Evolutionary conservation across 2,888 invertebrate genomes (phyloP).

Genomic region (Melitaea athalia): DNA sequence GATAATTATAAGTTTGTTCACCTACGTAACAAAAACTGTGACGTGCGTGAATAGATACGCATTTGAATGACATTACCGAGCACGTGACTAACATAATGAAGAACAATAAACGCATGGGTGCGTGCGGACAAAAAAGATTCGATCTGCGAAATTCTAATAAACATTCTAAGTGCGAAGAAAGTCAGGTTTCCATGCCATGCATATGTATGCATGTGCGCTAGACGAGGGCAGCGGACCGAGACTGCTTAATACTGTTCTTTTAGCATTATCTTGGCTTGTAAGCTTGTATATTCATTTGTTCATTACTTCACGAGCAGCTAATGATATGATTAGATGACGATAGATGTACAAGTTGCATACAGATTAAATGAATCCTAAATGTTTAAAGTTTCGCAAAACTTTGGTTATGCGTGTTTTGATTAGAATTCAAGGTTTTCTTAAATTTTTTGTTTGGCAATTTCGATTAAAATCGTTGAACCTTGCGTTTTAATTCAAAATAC

Average conservation of each 20-base stretch:
- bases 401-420: background rate
- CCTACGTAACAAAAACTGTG: conserved; percentile 22
- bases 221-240: conserved; percentile 59
- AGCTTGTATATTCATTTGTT: background rate
- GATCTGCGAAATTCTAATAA: conserved; percentile 67
- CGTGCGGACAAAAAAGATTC: conserved; percentile 62
- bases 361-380: too few relatives aligned
- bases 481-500: background rate
- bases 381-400: too few relatives aligned
- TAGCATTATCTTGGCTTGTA: conserved; percentile 19
- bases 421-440: background rate
- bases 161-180: conserved; percentile 72
- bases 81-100: conserved; percentile 38
- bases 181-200: conserved; percentile 67
- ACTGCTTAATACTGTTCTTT: conserved; percentile 41
- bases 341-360: background rate
- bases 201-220: conserved; percentile 58
- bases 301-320: background rate
- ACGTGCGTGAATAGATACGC: conserved; percentile 28
- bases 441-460: background rate
- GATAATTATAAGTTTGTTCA: conserved; percentile 14
- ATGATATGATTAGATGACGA: background rate
- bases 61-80: background rate
- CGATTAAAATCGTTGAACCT: background rate
- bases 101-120: conserved; percentile 55